phyloP scores from a whole-genome alignment of 64 coral and sea anemone genomes.

The Cladopsammia gracilis region DNA sequence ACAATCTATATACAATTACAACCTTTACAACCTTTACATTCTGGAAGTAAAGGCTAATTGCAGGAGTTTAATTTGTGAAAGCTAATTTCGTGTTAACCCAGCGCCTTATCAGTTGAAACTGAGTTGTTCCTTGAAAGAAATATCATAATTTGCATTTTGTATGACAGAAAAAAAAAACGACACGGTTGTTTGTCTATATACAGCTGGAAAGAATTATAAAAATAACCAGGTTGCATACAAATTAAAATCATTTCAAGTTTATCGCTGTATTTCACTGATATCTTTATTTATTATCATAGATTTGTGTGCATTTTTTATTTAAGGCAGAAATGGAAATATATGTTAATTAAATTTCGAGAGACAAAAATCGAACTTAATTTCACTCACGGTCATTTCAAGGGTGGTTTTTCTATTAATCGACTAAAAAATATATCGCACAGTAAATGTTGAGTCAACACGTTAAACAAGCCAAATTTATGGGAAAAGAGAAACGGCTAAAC shows the following conservation, averaged over 20 bases:
- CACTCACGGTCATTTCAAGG: not conserved
- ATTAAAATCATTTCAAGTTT: slow-evolving; percentile 4
- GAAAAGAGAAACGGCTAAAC: not conserved
- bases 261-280: not conserved
- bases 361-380: not conserved
- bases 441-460: slow-evolving; percentile 1
- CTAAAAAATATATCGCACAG: not conserved
- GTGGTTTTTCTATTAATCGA: not conserved
- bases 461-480: not conserved
- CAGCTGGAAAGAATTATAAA: not conserved
- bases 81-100: not conserved
- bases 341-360: not conserved
- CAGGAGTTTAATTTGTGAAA: not conserved
- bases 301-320: not conserved
- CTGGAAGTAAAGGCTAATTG: no score
- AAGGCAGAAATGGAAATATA: not conserved
- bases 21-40: no score
- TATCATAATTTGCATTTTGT: not conserved
- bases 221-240: not conserved
- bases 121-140: not conserved
- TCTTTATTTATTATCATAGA: not conserved
- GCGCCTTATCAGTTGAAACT: not conserved
- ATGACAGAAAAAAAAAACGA: not conserved
- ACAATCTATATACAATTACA: no score
- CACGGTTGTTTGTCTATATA: not conserved